These are phyloP conservation scores for Hirudo medicinalis DNA, from an alignment of 1,140 invertebrate species.

Conservation along the genomic window DNA sequence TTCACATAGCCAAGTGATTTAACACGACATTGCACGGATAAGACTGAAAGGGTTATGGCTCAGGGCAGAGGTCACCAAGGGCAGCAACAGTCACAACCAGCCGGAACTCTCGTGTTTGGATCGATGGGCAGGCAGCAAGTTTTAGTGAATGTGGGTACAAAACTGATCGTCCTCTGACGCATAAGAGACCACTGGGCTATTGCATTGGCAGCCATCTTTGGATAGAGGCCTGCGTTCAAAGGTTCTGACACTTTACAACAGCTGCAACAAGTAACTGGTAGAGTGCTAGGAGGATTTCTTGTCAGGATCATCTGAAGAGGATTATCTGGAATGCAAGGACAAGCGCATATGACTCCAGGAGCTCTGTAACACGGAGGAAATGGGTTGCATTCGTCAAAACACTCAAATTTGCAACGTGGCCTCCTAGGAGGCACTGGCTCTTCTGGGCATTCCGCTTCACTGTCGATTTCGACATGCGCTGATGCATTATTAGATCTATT, in stretches of 20 bases:
- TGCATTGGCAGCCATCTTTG: neutral
- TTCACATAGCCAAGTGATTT: too few relatives aligned
- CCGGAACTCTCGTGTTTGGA: neutral
- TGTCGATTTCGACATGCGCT: too few relatives aligned
- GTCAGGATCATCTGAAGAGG: neutral
- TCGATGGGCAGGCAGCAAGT: neutral
- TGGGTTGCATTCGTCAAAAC: neutral
- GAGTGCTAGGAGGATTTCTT: neutral
- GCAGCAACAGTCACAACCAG: neutral
- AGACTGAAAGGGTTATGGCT: too few relatives aligned
- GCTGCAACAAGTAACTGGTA: conserved; percentile 7
- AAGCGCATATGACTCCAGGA: neutral
- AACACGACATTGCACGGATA: too few relatives aligned
- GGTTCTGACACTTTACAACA: conserved; percentile 5
- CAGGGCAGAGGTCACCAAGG: too few relatives aligned
- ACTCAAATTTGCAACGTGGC: neutral
- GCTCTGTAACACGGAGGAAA: neutral
- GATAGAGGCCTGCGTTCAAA: neutral
- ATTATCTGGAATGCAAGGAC: neutral
- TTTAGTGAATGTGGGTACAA: neutral
- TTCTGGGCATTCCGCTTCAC: too few relatives aligned
- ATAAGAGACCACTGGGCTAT: neutral
- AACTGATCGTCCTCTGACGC: neutral
- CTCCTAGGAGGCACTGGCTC: neutral
- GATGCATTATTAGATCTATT: neutral